phyloP scores from a whole-genome alignment of 2,797 vertebrate species.

The Lates japonicus region DNA sequence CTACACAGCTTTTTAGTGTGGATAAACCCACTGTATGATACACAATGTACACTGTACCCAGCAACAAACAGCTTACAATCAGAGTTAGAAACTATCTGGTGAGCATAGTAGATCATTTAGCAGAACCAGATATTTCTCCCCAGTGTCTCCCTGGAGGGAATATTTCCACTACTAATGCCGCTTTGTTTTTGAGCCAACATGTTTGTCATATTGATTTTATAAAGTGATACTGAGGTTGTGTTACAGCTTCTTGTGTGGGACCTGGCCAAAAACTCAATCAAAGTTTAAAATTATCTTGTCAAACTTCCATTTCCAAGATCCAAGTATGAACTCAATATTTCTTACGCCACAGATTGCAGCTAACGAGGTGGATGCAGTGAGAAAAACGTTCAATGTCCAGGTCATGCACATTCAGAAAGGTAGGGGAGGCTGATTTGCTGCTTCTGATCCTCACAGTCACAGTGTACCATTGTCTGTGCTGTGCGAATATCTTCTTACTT shows the following conservation, averaged over 20 bases:
- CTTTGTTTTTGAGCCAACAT: not conserved
- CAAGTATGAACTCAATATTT: not conserved
- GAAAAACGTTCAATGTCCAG: slow-evolving; percentile 79
- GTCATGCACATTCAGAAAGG: slow-evolving; percentile 68
- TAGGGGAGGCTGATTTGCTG: slow-evolving; percentile 31
- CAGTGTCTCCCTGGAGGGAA: no score
- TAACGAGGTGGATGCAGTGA: slow-evolving; percentile 84
- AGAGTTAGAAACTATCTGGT: no score
- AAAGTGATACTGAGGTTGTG: not conserved
- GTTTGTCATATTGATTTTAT: not conserved
- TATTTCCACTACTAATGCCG: no score
- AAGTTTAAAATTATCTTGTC: not conserved
- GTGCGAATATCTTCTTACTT: not conserved
- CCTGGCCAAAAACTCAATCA: not conserved
- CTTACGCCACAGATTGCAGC: slow-evolving; percentile 81
- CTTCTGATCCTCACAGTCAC: not conserved
- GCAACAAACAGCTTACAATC: no score
- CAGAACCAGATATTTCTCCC: no score
- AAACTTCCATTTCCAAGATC: not conserved
- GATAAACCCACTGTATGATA: not conserved
- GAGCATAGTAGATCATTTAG: no score
- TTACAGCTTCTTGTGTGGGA: not conserved
- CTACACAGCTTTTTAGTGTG: no score
- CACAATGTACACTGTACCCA: no score
- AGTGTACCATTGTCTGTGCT: not conserved